Percentiles rank a stretch among this genome's conserved stretches.
These are phyloP conservation scores for Pandemis cinnamomeana DNA, from an alignment of 2,888 invertebrate species.

Conservation along the genomic window DNA sequence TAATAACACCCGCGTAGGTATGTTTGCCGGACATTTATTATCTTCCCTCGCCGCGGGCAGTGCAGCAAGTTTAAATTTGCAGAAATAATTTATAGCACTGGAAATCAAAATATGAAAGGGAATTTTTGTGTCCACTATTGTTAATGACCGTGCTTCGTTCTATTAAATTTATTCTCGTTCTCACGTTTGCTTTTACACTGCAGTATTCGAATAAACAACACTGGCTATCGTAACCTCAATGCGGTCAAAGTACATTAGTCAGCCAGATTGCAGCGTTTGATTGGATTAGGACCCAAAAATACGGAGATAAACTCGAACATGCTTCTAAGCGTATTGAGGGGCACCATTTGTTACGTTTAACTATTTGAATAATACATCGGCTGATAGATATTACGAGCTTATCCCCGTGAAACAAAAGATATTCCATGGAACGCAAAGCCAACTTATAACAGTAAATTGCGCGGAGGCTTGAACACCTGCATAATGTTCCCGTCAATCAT, in stretches of 20 bases:
- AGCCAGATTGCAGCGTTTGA: slow-evolving; percentile 3
- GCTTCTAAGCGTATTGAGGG: neutral
- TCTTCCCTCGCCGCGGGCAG: slow-evolving; percentile 30
- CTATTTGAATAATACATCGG: slow-evolving; percentile 33
- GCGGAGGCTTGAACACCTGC: slow-evolving; percentile 66
- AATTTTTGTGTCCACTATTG: slow-evolving; percentile 21
- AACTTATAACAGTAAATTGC: slow-evolving; percentile 70
- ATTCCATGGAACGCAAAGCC: slow-evolving; percentile 52
- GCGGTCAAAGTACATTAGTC: slow-evolving; percentile 3
- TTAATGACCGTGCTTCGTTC: slow-evolving; percentile 21
- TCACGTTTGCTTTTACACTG: slow-evolving; percentile 1
- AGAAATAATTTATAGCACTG: slow-evolving; percentile 38
- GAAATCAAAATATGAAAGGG: slow-evolving; percentile 39
- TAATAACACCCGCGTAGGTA: slow-evolving; percentile 41
- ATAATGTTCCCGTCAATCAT: slow-evolving; percentile 79
- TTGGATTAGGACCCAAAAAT: slow-evolving; percentile 10
- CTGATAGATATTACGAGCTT: slow-evolving; percentile 26
- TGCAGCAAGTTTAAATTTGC: slow-evolving; percentile 40
- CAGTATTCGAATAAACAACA: slow-evolving; percentile 4
- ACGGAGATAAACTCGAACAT: slow-evolving; percentile 11
- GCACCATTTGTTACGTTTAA: slow-evolving; percentile 31
- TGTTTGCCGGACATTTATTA: slow-evolving; percentile 41
- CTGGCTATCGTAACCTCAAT: neutral
- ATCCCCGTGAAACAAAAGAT: slow-evolving; percentile 53
- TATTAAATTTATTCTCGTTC: neutral